phyloP scores from a whole-genome alignment of 2,113 vertebrate species.

The Sphyrna mokarran region DNA sequence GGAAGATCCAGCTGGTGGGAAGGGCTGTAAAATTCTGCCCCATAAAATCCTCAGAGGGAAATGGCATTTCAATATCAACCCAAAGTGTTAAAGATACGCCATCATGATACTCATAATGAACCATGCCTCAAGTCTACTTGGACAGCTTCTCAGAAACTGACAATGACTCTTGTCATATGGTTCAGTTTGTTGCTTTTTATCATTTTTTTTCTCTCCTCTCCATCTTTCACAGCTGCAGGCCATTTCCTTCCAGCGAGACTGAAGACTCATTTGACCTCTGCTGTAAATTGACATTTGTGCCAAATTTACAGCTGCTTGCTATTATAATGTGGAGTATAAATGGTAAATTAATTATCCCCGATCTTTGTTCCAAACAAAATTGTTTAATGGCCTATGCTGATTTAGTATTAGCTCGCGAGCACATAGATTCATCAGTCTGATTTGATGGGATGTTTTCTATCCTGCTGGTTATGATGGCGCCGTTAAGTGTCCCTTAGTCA shows the following conservation, averaged over 20 bases:
- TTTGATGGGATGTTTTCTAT: background rate
- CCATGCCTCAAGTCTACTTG: background rate
- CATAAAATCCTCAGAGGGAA: background rate
- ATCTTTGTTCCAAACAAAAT: background rate
- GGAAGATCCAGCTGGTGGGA: too few relatives aligned
- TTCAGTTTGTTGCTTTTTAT: background rate
- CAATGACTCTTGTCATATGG: background rate
- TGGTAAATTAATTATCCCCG: background rate
- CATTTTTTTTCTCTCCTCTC: background rate
- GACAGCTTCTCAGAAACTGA: background rate
- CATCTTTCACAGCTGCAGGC: background rate
- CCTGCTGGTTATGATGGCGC: background rate
- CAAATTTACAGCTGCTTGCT: conserved; percentile 12
- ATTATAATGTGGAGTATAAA: background rate
- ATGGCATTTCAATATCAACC: background rate
- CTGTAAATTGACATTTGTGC: background rate
- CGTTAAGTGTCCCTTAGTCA: background rate
- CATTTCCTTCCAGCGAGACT: background rate
- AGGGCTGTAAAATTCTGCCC: too few relatives aligned
- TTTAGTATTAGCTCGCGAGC: background rate
- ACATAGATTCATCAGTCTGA: background rate
- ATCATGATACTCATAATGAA: background rate
- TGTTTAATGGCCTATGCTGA: background rate
- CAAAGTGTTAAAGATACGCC: background rate
- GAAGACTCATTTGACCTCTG: background rate